These are phyloP conservation scores for Siniperca chuatsi DNA, from an alignment of 2,113 vertebrate genomes.

Conservation along the genomic window DNA sequence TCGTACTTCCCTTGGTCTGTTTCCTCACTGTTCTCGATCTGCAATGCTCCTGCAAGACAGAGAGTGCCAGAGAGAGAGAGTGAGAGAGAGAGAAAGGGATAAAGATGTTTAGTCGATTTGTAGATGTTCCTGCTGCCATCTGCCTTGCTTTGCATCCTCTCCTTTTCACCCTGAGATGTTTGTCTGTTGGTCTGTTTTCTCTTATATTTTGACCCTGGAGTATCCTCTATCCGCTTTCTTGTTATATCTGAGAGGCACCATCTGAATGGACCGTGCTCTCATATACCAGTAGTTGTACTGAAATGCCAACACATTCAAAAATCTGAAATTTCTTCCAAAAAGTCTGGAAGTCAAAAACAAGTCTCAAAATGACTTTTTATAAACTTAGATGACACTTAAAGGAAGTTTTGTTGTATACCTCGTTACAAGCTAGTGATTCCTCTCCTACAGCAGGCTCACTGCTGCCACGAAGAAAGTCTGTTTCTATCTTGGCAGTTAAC, in stretches of 20 bases:
- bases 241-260: constrained; percentile 29
- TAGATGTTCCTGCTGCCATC: background rate
- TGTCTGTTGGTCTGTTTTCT: constrained; percentile 17
- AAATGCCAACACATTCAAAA: constrained; percentile 24
- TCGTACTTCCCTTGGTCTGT: constrained; percentile 99
- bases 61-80: constrained; percentile 30
- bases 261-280: constrained; percentile 17
- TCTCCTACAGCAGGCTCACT: constrained; percentile 46
- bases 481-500: constrained; percentile 64
- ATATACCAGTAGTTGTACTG: background rate
- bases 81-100: constrained; percentile 31
- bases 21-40: constrained; percentile 99
- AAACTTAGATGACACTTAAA: constrained; percentile 64
- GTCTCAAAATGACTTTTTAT: constrained; percentile 51
- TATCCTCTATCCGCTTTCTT: constrained; percentile 25
- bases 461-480: constrained; percentile 56
- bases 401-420: constrained; percentile 36
- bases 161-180: constrained; percentile 31
- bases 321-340: constrained; percentile 41
- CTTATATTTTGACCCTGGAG: constrained; percentile 31
- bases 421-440: constrained; percentile 52
- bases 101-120: constrained; percentile 29
- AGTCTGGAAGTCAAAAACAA: constrained; percentile 49
- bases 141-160: constrained; percentile 4
- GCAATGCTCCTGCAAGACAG: constrained; percentile 89